Evolutionary conservation across 2,113 vertebrate species (phyloP).

Genomic region (Corvus cornix): DNA sequence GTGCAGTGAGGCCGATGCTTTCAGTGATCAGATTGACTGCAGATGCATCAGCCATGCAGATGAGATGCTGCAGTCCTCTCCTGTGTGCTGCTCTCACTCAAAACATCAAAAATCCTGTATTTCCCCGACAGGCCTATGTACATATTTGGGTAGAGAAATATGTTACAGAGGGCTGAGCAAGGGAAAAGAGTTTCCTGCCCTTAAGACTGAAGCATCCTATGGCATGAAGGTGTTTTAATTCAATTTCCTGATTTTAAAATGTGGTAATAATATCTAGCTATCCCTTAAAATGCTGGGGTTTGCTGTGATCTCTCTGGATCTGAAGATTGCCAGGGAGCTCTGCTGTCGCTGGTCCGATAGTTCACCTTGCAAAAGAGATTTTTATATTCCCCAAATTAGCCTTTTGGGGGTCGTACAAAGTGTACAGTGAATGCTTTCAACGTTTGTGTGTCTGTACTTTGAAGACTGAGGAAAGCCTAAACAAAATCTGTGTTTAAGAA

Average conservation of each 20-base stretch:
- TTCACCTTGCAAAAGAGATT: not conserved
- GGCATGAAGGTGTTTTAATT: not conserved
- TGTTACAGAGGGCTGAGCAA: not conserved
- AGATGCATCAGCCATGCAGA: not conserved
- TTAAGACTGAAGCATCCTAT: accelerated
- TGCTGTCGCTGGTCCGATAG: not conserved
- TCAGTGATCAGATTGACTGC: not conserved
- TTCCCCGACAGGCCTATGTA: not conserved
- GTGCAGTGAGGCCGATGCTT: not conserved
- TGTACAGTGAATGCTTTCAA: not conserved
- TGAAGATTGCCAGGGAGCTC: not conserved
- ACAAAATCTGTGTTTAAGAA: not conserved
- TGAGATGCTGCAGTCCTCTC: not conserved
- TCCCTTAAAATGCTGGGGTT: not conserved
- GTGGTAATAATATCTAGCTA: not conserved
- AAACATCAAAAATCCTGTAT: not conserved
- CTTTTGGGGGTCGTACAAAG: not conserved
- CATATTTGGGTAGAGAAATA: not conserved
- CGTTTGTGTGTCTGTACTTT: not conserved
- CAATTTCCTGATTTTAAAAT: not conserved
- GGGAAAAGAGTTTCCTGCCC: not conserved
- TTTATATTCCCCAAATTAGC: not conserved
- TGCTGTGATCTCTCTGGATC: not conserved
- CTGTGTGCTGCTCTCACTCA: not conserved
- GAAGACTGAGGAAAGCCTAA: not conserved